These are phyloP conservation scores for Neoseiulus cucumeris DNA, from an alignment of 1,140 invertebrate species.

Conservation along the genomic window DNA sequence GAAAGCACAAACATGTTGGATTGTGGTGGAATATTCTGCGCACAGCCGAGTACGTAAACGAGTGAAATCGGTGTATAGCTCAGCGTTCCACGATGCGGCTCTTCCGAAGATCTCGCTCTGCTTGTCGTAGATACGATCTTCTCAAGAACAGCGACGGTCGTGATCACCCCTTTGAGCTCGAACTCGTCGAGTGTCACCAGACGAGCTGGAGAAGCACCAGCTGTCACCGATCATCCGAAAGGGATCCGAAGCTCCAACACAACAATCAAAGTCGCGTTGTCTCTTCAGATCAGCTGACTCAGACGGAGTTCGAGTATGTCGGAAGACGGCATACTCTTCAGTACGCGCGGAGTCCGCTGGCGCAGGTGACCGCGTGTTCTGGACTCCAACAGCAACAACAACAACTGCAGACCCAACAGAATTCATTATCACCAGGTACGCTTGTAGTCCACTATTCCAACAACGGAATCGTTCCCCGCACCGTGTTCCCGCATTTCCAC, in stretches of 20 bases:
- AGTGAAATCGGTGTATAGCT: background rate
- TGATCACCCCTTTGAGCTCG: background rate
- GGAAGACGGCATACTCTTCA: background rate
- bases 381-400: too few species aligned
- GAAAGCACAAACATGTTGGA: background rate
- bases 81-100: background rate
- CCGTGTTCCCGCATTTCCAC: too few species aligned
- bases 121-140: background rate
- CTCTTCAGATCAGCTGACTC: conserved; percentile 11
- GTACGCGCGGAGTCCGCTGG: background rate
- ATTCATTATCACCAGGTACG: too few species aligned
- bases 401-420: too few species aligned
- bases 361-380: too few species aligned
- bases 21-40: background rate
- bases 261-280: background rate
- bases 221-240: background rate
- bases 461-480: too few species aligned
- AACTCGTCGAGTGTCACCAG: background rate
- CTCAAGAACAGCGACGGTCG: background rate
- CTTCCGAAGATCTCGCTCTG: background rate
- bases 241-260: background rate
- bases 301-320: conserved; percentile 8
- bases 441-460: too few species aligned
- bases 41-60: background rate
- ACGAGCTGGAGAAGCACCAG: background rate